Evolutionary conservation across 2,113 vertebrate genomes (phyloP).

Genomic region (Poicephalus gulielmi): DNA sequence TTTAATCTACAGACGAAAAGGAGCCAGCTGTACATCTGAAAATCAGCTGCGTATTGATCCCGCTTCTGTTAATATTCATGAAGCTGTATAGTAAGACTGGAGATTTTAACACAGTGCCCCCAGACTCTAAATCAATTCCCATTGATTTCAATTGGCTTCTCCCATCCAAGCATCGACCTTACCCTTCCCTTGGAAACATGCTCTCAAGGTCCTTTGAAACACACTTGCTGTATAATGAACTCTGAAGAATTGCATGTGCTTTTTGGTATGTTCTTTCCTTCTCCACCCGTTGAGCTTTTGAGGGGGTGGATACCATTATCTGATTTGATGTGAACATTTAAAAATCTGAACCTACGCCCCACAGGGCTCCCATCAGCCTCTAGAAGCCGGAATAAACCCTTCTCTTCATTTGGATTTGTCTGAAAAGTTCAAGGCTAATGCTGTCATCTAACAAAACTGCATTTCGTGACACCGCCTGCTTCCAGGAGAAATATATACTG

Average conservation of each 20-base stretch:
- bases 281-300: constrained; percentile 11
- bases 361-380: constrained; percentile 4
- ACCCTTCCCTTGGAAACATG: constrained; percentile 65
- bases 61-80: constrained; percentile 81
- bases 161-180: constrained; percentile 66
- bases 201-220: constrained; percentile 75
- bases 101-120: constrained; percentile 82
- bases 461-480: background rate
- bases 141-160: constrained; percentile 80
- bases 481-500: background rate
- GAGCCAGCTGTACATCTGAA: constrained; percentile 78
- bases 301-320: background rate
- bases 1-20: constrained; percentile 75
- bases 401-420: background rate
- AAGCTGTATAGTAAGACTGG: constrained; percentile 73
- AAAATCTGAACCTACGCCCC: constrained; percentile 17
- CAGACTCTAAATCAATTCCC: constrained; percentile 79
- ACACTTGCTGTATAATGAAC: constrained; percentile 52
- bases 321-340: constrained; percentile 27
- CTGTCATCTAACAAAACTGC: background rate
- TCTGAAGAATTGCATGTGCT: constrained; percentile 51
- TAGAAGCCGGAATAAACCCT: constrained; percentile 22
- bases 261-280: constrained; percentile 4
- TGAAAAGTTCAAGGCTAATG: constrained; percentile 41
- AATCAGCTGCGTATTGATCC: constrained; percentile 81